Base-by-base conservation (phyloP, 2,888 invertebrate genomes). In the Phaedon cochleariae region DNA sequence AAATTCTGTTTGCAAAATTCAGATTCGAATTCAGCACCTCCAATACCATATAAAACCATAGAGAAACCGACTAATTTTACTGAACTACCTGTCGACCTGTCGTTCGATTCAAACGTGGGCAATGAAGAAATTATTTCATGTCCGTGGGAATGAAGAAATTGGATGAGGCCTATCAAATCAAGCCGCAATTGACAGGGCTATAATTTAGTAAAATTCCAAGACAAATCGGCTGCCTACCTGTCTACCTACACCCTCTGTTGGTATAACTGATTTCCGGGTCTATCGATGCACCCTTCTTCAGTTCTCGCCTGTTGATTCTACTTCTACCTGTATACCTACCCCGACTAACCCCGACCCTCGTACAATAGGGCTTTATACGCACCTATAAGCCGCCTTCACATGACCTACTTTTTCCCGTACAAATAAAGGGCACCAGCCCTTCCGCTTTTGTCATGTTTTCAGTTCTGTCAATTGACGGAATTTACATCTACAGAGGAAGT, bases 221-320 rank as follows among this genome's bases (percentile, higher is more conserved):
- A 70, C 69, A 69, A 72, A 72, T 70, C 68, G 55, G 55, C 61
- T 48, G 61, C 63, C 72, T 74, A 74, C 74, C 74, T 74, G 74
- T 74, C 68, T 68, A 60, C 59, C 59, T 66, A 72, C 65, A 68
- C 64, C 61, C 68, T 66, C 60, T 59, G 57, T 64, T 46, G 57
- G 60, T 59, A 72, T 70, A 73, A 73, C 69, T 73, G 69, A 72
- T 70, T 73, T 74, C 74, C 73, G 73, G 74, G 66, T 41, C 10
- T 7, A 10, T 41, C 62, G n/a, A n/a, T 59, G 45, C 52, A 15
- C 58, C 58, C 31, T 22, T 41, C 31, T n/a, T 29, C n/a, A n/a
- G n/a, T n/a, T n/a, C n/a, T 48, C 45, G 65, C 62, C 65, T 66
- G 66, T 66, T 66, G 62, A 63, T 62, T 15, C 62, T 48, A 46